Conservation (phyloP, 2,888 invertebrate species). For the Heteromurus nitidus region DNA sequence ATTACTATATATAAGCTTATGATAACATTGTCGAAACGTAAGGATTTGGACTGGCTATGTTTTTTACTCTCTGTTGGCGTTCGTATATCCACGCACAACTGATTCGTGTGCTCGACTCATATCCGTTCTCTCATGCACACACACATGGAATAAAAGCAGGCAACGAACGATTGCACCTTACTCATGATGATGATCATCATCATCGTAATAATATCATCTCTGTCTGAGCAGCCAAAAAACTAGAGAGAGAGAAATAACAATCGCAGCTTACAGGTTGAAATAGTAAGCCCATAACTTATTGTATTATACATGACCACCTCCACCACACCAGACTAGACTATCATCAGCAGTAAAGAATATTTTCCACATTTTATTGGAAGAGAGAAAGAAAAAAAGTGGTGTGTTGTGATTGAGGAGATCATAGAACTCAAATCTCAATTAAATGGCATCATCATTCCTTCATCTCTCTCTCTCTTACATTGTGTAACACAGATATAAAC, state of each 20-base stretch:
- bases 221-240: conserved; percentile 18
- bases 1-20: conserved; percentile 23
- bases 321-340: neutral
- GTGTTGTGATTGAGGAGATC: conserved; percentile 18
- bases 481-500: conserved; percentile 43
- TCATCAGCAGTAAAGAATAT: conserved; percentile 12
- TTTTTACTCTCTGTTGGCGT: conserved; percentile 3
- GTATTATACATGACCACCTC: conserved; percentile 18
- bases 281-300: conserved; percentile 23
- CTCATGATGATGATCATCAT: conserved; percentile 47
- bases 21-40: conserved; percentile 39
- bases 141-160: conserved; percentile 43
- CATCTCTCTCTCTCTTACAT: conserved; percentile 23
- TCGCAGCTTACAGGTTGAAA: conserved; percentile 40
- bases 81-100: conserved; percentile 30
- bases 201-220: conserved; percentile 45
- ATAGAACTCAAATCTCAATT: conserved; percentile 49
- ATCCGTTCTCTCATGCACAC: neutral
- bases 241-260: neutral
- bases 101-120: neutral
- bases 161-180: conserved; percentile 57
- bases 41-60: no score
- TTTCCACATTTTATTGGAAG: neutral
- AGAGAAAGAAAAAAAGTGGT: neutral
- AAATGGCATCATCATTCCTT: conserved; percentile 35